Base-by-base conservation (phyloP, 2,888 invertebrate species). In the Volucella zonaria region DNA sequence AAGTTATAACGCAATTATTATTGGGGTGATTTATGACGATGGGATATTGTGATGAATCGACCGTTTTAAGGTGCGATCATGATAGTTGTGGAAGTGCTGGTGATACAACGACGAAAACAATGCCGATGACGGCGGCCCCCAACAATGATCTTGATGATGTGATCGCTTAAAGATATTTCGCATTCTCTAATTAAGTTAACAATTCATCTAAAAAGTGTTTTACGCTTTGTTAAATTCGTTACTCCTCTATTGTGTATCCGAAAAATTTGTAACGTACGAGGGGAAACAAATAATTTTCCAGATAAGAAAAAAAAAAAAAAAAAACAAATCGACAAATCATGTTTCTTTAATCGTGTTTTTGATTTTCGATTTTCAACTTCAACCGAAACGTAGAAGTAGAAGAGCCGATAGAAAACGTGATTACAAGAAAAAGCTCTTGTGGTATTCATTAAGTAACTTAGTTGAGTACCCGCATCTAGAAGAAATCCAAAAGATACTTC, bases 21-120 rank as follows among this genome's bases (percentile, higher is more conserved):
- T 31, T 31, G 31, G 31, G 31, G 31, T 82, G 77, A 77, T 80
- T 83, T 67, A 80, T 83, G 75, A 83, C 80, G 75, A 70, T 70
- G 61, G 49, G 61, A 71, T 66, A 67, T 71, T 45, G 66, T 61
- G 56, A 61, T 70, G 45, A 64, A 52, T 81, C 52, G 59, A 62
- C 18, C 52, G 40, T 23, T 14, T 66, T 61, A 64, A 71, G 62
- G 61, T 80, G 75, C n/a, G 70, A 83, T 75, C 83, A 42, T 54
- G 70, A 45, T 67, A 66, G 47, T 31, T 31, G 31, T 70, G 70
- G 58, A 74, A 70, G 68, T 79, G 68, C 59, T 66, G 67, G 82
- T 58, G 74, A 67, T 78, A 12, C 6, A 43, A 78, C 45, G 51
- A 45, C 59, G 49, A 54, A 31, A 31, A 31, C 31, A 31, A 31